phyloP scores from a whole-genome alignment of 2,797 vertebrate genomes.

The Danionella dracula region DNA sequence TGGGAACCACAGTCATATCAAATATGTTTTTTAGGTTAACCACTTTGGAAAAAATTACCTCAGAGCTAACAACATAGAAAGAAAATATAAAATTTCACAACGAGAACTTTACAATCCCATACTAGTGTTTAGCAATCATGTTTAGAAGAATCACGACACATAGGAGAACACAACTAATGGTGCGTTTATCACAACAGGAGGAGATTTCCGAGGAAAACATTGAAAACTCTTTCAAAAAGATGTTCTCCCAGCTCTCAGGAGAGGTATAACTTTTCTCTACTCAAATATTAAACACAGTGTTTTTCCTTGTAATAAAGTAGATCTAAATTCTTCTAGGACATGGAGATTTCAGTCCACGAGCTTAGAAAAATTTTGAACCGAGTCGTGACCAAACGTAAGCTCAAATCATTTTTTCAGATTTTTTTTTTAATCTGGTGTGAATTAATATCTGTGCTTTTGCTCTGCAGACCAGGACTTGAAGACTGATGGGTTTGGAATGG shows the following conservation, averaged over 20 bases:
- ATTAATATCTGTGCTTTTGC: neutral
- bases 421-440: neutral
- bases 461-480: constrained; percentile 76
- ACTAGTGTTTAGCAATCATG: too few relatives aligned
- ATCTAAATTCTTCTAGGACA: constrained; percentile 58
- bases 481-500: constrained; percentile 80
- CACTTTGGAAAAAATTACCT: too few relatives aligned
- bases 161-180: too few relatives aligned
- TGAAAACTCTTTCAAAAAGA: constrained; percentile 72
- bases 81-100: too few relatives aligned
- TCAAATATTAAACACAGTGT: neutral
- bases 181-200: constrained; percentile 63
- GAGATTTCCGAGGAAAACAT: constrained; percentile 70
- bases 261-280: constrained; percentile 57
- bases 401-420: neutral
- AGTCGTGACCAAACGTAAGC: constrained; percentile 70
- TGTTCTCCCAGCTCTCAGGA: constrained; percentile 82
- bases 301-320: neutral
- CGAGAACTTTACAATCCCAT: too few relatives aligned
- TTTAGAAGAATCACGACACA: too few relatives aligned
- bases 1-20: too few relatives aligned
- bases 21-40: too few relatives aligned
- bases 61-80: too few relatives aligned
- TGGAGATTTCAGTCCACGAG: constrained; percentile 70
- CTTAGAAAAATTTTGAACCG: constrained; percentile 76